phyloP scores from a whole-genome alignment of 2,888 invertebrate species.

The Pogonocherus hispidulus region DNA sequence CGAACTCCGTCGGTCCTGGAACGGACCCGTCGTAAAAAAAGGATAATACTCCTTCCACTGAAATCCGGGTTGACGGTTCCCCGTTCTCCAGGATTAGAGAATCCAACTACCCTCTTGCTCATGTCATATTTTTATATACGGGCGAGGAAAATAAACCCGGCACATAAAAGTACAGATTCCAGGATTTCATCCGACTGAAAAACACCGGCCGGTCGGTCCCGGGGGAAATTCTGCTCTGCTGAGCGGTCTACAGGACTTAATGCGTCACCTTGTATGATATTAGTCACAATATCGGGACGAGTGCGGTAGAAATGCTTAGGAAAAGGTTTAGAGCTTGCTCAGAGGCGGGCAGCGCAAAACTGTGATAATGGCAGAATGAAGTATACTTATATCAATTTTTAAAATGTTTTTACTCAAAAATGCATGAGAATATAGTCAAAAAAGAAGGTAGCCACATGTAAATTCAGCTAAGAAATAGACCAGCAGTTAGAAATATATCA shows the following conservation, averaged over 20 bases:
- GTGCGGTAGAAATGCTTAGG: not conserved
- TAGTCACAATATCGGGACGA: slow-evolving; percentile 4
- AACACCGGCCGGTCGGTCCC: slow-evolving; percentile 48
- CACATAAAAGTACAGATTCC: slow-evolving; percentile 32
- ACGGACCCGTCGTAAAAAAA: not conserved
- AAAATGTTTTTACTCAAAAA: no score
- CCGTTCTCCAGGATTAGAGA: slow-evolving; percentile 4
- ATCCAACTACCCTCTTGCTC: not conserved
- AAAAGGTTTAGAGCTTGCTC: not conserved
- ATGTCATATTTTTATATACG: slow-evolving; percentile 17
- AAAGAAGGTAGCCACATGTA: no score
- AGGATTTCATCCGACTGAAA: slow-evolving; percentile 37
- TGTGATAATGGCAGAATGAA: no score
- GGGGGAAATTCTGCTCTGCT: slow-evolving; percentile 54
- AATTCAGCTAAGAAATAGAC: no score
- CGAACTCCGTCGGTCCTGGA: not conserved
- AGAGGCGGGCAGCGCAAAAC: not conserved
- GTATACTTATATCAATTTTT: no score
- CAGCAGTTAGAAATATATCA: no score
- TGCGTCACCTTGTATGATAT: slow-evolving; percentile 53
- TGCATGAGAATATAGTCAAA: no score
- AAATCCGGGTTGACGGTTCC: not conserved
- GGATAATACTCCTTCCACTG: not conserved
- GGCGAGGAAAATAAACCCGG: slow-evolving; percentile 21
- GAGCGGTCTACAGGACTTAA: slow-evolving; percentile 54